These are phyloP conservation scores for Coenonympha glycerion DNA, from an alignment of 2,888 invertebrate genomes.

Conservation along the genomic window DNA sequence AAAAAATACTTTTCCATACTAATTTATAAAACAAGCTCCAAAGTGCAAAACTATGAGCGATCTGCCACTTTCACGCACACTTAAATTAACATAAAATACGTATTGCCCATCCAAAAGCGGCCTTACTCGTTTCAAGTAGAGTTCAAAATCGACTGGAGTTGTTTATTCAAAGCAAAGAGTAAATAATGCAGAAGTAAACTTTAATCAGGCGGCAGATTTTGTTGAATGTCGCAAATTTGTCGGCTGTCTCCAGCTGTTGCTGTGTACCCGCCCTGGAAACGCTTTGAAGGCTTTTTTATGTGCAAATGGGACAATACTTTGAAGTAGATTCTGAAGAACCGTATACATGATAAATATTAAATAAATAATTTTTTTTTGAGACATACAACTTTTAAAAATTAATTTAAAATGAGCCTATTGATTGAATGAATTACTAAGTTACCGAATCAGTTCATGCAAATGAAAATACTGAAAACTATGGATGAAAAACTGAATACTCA, in stretches of 20 bases:
- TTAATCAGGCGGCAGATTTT: slow-evolving; percentile 26
- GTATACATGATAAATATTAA: background rate
- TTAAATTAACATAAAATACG: slow-evolving; percentile 6
- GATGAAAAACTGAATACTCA: no score
- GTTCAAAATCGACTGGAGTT: background rate
- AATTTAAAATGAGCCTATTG: no score
- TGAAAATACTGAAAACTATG: no score
- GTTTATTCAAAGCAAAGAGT: slow-evolving; percentile 12
- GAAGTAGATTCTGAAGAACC: background rate
- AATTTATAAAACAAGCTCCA: slow-evolving; percentile 14
- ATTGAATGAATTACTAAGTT: no score
- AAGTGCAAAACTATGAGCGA: slow-evolving; percentile 20
- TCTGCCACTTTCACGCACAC: slow-evolving; percentile 18
- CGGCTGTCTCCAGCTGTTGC: background rate
- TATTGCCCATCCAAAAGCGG: slow-evolving; percentile 2
- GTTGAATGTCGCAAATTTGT: slow-evolving; percentile 28
- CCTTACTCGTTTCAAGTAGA: background rate
- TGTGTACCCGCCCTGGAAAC: slow-evolving; percentile 12
- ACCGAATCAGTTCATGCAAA: no score
- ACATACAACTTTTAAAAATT: no score
- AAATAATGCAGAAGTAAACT: slow-evolving; percentile 25
- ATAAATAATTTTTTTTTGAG: no score
- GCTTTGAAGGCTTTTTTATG: slow-evolving; percentile 15
- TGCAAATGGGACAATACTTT: slow-evolving; percentile 4
- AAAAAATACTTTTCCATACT: background rate